Conservation (phyloP, 2,797 vertebrate species). For the Pangasius mekongensis region DNA sequence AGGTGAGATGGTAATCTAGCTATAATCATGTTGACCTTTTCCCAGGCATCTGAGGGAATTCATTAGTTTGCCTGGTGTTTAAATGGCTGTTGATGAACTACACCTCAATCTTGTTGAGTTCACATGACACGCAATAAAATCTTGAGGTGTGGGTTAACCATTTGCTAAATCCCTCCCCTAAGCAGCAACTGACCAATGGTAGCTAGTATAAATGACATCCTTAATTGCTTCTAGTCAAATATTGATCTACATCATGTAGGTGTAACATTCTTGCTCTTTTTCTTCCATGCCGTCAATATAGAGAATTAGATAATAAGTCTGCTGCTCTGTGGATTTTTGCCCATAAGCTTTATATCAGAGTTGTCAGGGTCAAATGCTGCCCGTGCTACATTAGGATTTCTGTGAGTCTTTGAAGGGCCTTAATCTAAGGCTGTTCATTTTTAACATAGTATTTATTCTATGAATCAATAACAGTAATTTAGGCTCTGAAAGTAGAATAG, state of each 20-base stretch:
- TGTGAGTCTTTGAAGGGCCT: neutral
- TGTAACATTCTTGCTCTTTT: neutral
- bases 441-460: neutral
- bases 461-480: neutral
- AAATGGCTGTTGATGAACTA: neutral
- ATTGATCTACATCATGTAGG: neutral
- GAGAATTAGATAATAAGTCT: neutral
- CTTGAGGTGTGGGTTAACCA: neutral
- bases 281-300: neutral
- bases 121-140: neutral
- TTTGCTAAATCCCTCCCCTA: neutral
- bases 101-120: neutral
- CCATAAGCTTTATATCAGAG: too few species aligned
- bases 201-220: neutral
- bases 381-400: neutral
- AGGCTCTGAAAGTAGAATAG: neutral
- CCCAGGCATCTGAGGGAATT: neutral
- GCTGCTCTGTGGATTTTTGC: neutral
- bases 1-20: conserved; percentile 70
- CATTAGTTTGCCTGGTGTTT: neutral
- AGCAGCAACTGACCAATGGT: neutral
- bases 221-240: neutral
- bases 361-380: neutral
- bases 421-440: neutral
- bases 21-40: neutral